Base-by-base conservation (phyloP, 2,888 invertebrate genomes). In the Caenorhabditis panamensis region DNA sequence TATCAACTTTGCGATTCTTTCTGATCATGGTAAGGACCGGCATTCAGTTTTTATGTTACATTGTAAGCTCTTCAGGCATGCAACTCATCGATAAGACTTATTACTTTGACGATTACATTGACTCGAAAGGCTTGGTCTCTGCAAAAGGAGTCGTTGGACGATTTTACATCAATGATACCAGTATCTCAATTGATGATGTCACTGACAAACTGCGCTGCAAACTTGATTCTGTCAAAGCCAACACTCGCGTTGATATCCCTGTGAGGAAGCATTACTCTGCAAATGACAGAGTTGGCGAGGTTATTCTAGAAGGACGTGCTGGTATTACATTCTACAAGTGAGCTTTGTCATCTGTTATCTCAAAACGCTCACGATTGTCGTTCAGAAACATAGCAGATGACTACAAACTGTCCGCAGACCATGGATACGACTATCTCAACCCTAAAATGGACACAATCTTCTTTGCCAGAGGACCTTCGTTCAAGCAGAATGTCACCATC, bases 381-480 rank as follows among this genome's bases (percentile, higher is more conserved):
- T 82, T 62, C 53, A 88, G 86, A 49, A 82, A 75, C 26, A 54
- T 61, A 58, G 64, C 44, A 2, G 79, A 80, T 26, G 86, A 87
- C 63, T 83, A 84, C 66, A 18, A 76, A 20, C 67, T 86, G 22
- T 81, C 83, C 0, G 80, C 82, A 20, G 89, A 89, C 54, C 89
- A 89, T 63, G 89, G 89, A 11, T 89, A 87, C 76, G 89, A 89
- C 67, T 88, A 85, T 44, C 68, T 85, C 36, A 68, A 83, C 26
- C 78, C 80, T 1, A 73, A 72, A 16, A 89, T 89, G 89, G 86
- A 86, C 36, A 88, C 89, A 1, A 84, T 89, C 18, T 88, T 89
- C 85, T 89, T 88, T 61, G 89, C 88, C 0, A 58, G 88, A 59
- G 89, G 89, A 2, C 89, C 89, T 9, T 81, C 85, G 28, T 86